Evolutionary conservation across 2,888 invertebrate genomes (phyloP), one percentile per base, ranked within the genome.

Genomic region (Drosophila fungiperda): DNA sequence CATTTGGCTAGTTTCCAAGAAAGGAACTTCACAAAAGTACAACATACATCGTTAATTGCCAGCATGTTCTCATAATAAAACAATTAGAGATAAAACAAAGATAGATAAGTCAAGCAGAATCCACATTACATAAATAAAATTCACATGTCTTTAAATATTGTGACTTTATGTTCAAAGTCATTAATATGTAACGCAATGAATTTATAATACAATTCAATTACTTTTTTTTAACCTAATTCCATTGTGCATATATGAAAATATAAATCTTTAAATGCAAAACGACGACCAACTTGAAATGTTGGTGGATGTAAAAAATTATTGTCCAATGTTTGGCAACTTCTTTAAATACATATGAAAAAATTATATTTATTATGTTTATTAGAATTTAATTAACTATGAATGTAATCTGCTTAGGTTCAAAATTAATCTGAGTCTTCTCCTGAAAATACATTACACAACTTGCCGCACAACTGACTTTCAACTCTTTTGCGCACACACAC

Each of bases 141-240:
- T 20, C 33, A 33, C 26, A 57, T 52, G 40, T 40, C 26, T 33
- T 59, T 35, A 40, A 48, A 36, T 17, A 23, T 29, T n/a, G 11
- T 38, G 38, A 9, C 50, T 45, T 62, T 48, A 26, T 65, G n/a
- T 49, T 61, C 35, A 33, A 26, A 5, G 3, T 3, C n/a, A 49
- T 77, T 29, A 42, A 67, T 79, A 48, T 45, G 52, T 54, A 75
- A 77, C 68, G 49, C 53, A 73, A 68, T 76, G 17, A 38, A 38
- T 38, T 38, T 38, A 8, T 38, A 72, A 76, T 73, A 62, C 55
- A 78, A 73, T 78, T 20, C 53, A 20, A 32, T 61, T 40, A 7
- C 36, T 36, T 36, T 1, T 1, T 12, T 42, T 3, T 12, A 12
- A 3, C 17, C 38, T 3, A 38, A 38, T 17, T 7, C 17, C 17